Evolutionary conservation across 2,888 invertebrate species (phyloP), one percentile per base, ranked within the genome.

Genomic region (Plebejus argus): DNA sequence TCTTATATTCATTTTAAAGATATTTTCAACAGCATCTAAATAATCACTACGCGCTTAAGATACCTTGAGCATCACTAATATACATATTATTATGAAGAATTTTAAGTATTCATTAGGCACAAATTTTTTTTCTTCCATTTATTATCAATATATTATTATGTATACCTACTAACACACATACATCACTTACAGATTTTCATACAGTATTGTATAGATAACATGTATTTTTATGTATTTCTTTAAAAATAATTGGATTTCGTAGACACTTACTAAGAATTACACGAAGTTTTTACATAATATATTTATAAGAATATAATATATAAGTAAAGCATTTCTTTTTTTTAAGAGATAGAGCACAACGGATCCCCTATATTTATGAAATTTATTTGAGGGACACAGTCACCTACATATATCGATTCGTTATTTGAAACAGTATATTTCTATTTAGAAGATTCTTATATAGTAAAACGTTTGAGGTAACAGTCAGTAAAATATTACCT

Each of bases 11-110:
- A 78, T 75, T 81, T 84, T 84, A 83, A 85, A 83, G 84, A 86
- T 83, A 86, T 85, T 86, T 86, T 87, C 82, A 90, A 89, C 90
- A 90, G 91, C 91, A 87, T 89, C 91, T 92, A 91, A 79, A 85
- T 82, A 85, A 86, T 82, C 85, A 89, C 92, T 93, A 93, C 90
- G 87, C 87, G 90, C 92, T 93, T 93, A 87, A 83, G 84, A 87
- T 88, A 88, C 86, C 85, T 93, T 93, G 93, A 94, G 93, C 93
- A 91, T 92, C 87, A 90, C 91, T 93, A 93, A 91, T 89, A 89
- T 89, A 89, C 85, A 86, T 86, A 88, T 66, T 86, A 88, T 66
- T 84, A 85, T 83, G 86, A 89, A 87, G 88, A 87, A 85, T 90
- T 86, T 82, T 86, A 86, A 88, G 86, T 88, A 87, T 88, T 87